phyloP scores from a whole-genome alignment of 2,888 invertebrate species.

The Agrilus mali region DNA sequence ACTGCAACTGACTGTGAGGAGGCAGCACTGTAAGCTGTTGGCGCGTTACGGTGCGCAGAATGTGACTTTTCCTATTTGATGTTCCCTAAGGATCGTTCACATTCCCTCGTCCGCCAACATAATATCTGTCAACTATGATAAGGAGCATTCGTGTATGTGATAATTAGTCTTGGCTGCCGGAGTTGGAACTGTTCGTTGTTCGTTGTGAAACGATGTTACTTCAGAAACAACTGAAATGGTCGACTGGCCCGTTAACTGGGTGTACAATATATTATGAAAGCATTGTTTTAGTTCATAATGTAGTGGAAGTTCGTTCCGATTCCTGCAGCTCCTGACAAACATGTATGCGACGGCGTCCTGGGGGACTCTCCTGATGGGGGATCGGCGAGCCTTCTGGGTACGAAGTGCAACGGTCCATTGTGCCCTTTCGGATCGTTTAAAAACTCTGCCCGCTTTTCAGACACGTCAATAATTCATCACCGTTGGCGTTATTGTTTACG shows the following conservation, averaged over 20 bases:
- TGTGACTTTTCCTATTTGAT: slow-evolving; percentile 5
- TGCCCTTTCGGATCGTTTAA: too few species aligned
- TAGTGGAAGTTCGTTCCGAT: slow-evolving; percentile 4
- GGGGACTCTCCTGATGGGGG: too few species aligned
- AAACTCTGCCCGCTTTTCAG: too few species aligned
- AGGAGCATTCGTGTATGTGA: slow-evolving; percentile 35
- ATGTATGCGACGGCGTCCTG: too few species aligned
- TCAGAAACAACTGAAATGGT: slow-evolving; percentile 14
- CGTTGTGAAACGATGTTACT: slow-evolving; percentile 13
- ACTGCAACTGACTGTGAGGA: slow-evolving; percentile 27
- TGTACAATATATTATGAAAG: slow-evolving; percentile 28
- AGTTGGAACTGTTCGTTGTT: slow-evolving; percentile 21
- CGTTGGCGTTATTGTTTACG: too few species aligned
- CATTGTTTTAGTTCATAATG: slow-evolving; percentile 30
- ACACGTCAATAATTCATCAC: too few species aligned
- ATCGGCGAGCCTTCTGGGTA: too few species aligned
- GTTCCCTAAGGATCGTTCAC: slow-evolving; percentile 17
- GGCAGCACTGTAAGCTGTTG: slow-evolving; percentile 4
- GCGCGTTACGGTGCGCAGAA: slow-evolving; percentile 9
- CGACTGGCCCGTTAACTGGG: slow-evolving; percentile 24
- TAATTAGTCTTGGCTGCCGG: slow-evolving; percentile 32
- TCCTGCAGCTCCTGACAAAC: too few species aligned
- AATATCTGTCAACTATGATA: slow-evolving; percentile 36
- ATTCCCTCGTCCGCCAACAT: slow-evolving; percentile 24
- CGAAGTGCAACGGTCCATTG: too few species aligned